phyloP scores from a whole-genome alignment of 1,140 invertebrate species.

The Leucophenga varia region DNA sequence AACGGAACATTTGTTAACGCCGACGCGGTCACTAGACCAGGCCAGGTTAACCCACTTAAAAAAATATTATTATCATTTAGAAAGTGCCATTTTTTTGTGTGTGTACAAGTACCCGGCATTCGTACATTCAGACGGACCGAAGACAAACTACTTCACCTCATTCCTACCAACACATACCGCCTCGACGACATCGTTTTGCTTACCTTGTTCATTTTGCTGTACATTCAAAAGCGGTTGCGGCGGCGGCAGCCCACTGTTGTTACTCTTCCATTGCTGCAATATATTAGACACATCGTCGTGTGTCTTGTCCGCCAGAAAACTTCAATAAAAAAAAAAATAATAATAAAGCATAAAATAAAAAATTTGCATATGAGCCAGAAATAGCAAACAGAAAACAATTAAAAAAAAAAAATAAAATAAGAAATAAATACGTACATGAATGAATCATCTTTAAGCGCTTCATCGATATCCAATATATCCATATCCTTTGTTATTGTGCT shows the following conservation, averaged over 20 bases:
- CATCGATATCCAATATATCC: slow-evolving; percentile 55
- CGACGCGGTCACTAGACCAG: no score
- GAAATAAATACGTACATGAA: slow-evolving; percentile 42
- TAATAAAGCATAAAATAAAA: slow-evolving; percentile 10
- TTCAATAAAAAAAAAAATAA: slow-evolving; percentile 14
- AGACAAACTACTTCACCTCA: no score
- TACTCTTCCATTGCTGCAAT: slow-evolving; percentile 52
- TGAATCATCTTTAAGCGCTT: slow-evolving; percentile 55
- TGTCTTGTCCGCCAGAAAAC: slow-evolving; percentile 51
- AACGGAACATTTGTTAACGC: no score
- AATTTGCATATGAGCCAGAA: slow-evolving; percentile 11
- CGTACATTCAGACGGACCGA: no score
- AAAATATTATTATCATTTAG: no score
- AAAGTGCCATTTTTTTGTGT: no score
- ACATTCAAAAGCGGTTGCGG: no score
- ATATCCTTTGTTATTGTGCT: slow-evolving; percentile 31
- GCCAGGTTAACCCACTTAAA: no score
- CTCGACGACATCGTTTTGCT: no score
- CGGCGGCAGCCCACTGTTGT: slow-evolving; percentile 34
- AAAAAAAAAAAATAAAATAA: slow-evolving; percentile 10
- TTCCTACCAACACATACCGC: no score
- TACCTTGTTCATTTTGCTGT: slow-evolving; percentile 22
- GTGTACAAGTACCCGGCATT: no score
- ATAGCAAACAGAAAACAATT: slow-evolving; percentile 7
- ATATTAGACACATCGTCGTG: slow-evolving; percentile 54